Evolutionary conservation across 1,140 invertebrate genomes (phyloP), one percentile per base, ranked within the genome.

Genomic region (Patella vulgata): DNA sequence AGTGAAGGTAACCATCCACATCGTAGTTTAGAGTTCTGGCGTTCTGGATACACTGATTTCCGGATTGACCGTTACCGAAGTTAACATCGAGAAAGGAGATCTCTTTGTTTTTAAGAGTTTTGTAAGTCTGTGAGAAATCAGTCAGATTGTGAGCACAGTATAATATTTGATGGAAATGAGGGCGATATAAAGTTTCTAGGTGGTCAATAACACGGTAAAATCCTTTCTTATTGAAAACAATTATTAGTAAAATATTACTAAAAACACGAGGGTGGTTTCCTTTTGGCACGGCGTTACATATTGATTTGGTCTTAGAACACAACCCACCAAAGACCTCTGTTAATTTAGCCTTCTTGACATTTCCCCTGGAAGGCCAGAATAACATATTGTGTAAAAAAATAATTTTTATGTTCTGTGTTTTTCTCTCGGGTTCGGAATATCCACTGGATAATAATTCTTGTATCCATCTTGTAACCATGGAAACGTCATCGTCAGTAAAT

Each of bases 1-100:
- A 31, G 19, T 53, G 33, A 4, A 53, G 31, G n/a, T 33, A 53
- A 36, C 51, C 51, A 19, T 53, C 23, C 17, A 53, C 51, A 53
- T 53, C 39, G 33, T 53, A 53, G n/a, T 36, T 36, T 31, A 53
- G 19, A 17, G n/a, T 14, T 31, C 33, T 53, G 9, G 51, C 51
- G 3, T 36, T 27, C 1, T 6, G 17, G 27, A 53, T 33, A 19
- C 51, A 53, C n/a, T 36, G 12, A 1, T 53, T 17, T 17, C 30
- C 31, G 19, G 39, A n/a, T 9, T 19, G 33, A n/a, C 51, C 51
- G n/a, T n/a, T 12, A 39, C 11, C 11, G 2, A 19, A 12, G 4
- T 39, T 39, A 19, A 14, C 30, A n/a, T 53, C 51, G 21, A 53
- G 21, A 25, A 31, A 53, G 4, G 51, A 53, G 1, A 39, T 36